Percentiles rank a stretch among this genome's conserved stretches.
Conservation (phyloP, 2,797 vertebrate species). For the Schizopygopsis pylzovi region DNA sequence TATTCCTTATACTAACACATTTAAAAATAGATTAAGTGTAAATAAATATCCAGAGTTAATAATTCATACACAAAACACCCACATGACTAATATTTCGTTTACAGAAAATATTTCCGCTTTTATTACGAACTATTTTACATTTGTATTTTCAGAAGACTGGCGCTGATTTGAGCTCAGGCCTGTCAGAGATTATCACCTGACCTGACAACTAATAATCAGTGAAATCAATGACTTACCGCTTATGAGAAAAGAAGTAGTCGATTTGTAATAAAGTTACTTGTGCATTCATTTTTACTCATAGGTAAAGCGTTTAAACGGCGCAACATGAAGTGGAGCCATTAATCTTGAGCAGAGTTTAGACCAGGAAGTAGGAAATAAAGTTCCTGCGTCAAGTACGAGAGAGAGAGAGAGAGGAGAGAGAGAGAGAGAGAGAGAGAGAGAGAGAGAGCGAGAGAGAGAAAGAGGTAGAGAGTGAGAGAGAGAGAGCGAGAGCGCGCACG, state of each 20-base stretch:
- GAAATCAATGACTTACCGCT: constrained; percentile 13
- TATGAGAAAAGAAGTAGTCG: neutral
- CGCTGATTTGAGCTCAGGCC: neutral
- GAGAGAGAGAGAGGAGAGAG: no score
- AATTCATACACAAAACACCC: neutral
- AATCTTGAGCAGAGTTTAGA: constrained; percentile 2
- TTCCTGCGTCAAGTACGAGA: constrained; percentile 4
- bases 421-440: no score
- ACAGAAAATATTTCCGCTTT: neutral
- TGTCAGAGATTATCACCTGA: neutral
- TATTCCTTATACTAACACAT: neutral
- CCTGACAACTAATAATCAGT: neutral
- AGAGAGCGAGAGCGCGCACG: no score
- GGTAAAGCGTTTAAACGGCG: neutral
- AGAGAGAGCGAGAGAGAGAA: no score
- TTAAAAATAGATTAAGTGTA: neutral
- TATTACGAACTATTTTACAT: neutral
- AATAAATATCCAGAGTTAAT: neutral
- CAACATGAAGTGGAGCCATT: neutral
- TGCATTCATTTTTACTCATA: neutral
- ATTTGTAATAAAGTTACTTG: neutral
- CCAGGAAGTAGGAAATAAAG: constrained; percentile 45
- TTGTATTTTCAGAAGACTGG: neutral
- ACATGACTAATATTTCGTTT: neutral
- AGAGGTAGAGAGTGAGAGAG: no score